These are phyloP conservation scores for Leptopilina clavipes DNA, from an alignment of 1,140 invertebrate species.

Conservation along the genomic window DNA sequence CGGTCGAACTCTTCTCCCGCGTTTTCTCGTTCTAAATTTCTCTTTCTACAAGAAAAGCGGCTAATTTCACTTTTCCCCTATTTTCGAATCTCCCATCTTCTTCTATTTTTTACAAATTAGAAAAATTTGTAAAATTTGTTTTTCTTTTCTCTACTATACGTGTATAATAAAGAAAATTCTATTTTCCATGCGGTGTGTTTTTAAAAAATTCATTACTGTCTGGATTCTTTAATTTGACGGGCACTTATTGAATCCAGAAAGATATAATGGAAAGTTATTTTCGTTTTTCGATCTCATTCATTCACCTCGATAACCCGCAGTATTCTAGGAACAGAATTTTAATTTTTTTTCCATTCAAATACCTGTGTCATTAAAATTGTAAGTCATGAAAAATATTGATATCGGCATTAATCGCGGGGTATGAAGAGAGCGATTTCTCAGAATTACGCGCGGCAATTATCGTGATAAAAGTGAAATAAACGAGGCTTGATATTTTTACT, in stretches of 20 bases:
- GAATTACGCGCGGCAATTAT: constrained; percentile 9
- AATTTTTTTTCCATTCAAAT: neutral
- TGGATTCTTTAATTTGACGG: neutral
- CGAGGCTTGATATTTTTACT: neutral
- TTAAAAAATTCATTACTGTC: neutral
- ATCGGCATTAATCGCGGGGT: constrained; percentile 3
- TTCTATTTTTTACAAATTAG: no score
- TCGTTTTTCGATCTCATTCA: constrained; percentile 1
- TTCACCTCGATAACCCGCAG: neutral
- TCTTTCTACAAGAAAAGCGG: neutral
- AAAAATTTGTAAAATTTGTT: no score
- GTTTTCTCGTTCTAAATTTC: neutral
- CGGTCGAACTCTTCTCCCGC: neutral
- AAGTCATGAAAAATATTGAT: constrained; percentile 26
- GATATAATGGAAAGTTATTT: constrained; percentile 18
- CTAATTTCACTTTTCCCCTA: neutral
- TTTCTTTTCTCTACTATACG: neutral
- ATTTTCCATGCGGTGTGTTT: neutral
- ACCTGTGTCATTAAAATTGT: constrained; percentile 22
- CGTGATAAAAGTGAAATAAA: constrained; percentile 1
- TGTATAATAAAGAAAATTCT: neutral
- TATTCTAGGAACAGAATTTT: neutral
- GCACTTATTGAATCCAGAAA: neutral
- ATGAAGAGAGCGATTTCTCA: constrained; percentile 21
- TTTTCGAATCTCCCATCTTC: neutral